phyloP scores from a whole-genome alignment of 2,888 invertebrate species.

The Bugulina stolonifera region DNA sequence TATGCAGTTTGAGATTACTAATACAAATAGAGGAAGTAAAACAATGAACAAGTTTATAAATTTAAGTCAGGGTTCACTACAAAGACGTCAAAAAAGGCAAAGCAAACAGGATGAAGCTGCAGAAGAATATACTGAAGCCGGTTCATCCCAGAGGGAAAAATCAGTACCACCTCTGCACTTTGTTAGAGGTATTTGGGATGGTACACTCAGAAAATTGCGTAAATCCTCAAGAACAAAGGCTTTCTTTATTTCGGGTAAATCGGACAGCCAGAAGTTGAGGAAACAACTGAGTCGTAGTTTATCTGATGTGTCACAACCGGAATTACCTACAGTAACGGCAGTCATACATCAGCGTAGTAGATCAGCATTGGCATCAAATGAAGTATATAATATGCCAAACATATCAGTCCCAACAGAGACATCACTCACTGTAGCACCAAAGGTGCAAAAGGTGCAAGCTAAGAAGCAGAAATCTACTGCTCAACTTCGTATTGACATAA shows the following conservation, averaged over 20 bases:
- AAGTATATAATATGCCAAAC: neutral
- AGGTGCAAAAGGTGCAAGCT: neutral
- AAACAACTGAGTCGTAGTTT: neutral
- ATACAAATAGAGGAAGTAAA: conserved; percentile 4
- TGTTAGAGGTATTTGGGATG: conserved; percentile 23
- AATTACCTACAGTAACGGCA: neutral
- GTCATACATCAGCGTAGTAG: conserved; percentile 7
- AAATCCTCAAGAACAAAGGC: neutral
- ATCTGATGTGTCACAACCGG: conserved; percentile 12
- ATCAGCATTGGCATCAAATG: neutral
- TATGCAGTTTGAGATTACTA: conserved; percentile 19
- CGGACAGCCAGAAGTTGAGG: neutral
- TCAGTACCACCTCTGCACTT: neutral
- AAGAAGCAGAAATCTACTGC: neutral
- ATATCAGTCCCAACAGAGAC: neutral
- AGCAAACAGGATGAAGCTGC: neutral
- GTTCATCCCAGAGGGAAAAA: neutral
- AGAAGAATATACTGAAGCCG: neutral
- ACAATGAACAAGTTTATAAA: neutral
- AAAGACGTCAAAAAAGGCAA: neutral
- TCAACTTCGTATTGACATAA: neutral
- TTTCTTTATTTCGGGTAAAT: neutral
- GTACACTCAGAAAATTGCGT: neutral
- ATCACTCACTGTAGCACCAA: neutral
- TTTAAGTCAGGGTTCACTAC: neutral